Evolutionary conservation across 2,113 vertebrate genomes (phyloP), one percentile per base, ranked within the genome.

Genomic region (Serinus canaria): DNA sequence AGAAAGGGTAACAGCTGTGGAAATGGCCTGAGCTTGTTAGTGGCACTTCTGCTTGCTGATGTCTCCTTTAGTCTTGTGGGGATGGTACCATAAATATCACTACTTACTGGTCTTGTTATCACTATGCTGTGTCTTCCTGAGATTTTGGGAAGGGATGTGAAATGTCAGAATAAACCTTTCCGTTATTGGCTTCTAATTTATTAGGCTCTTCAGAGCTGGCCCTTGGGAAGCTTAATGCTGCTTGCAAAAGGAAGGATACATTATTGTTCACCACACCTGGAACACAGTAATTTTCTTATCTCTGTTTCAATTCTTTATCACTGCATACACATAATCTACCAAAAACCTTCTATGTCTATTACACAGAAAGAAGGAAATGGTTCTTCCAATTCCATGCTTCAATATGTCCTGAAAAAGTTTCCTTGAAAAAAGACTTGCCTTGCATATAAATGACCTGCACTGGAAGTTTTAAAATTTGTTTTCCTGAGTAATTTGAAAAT

Each of bases 321-420:
- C 17, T 72, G 11, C 10, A n/a, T 41, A 35, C 53, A 22, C 37
- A 64, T 72, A 94, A 89, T 84, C 52, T 91, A n/a, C 62, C 49
- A 75, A 84, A 76, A 58, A 41, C 31, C 62, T 84, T 76, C 66
- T 83, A 17, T 91, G 64, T 89, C 67, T 89, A 24, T 78, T 89
- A 64, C 37, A 84, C 35, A 79, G 49, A 56, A 92, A 95, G 87
- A 93, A 87, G 43, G 77, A 77, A 90, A 84, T 49, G 44, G 10
- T 67, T 94, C 37, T 77, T 95, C 60, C 52, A 78, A 35, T 67
- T 95, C 35, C 27, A 37, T 87, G 64, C 24, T 92, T 90, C 73
- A 84, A 23, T 63, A 79, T 60, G 22, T 87, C 33, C 77, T 72
- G 73, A 52, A 91, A 91, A 92, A 79, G n/a, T 93, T 94, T 89